Percentiles rank a stretch among this genome's conserved stretches.
These are phyloP conservation scores for Limnodromus scolopaceus DNA, from an alignment of 2,797 vertebrate species.

Conservation along the genomic window DNA sequence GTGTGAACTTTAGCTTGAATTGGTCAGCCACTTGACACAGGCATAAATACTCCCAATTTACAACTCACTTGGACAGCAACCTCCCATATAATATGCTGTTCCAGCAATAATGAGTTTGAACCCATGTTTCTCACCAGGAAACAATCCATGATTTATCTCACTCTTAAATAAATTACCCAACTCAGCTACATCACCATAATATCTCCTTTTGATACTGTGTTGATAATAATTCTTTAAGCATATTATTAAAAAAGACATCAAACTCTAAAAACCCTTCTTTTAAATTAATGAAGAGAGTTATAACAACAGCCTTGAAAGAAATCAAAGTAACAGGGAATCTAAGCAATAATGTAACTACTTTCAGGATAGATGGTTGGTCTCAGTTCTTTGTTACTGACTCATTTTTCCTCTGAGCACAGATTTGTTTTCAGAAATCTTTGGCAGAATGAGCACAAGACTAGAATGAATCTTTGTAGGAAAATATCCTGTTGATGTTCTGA, in stretches of 20 bases:
- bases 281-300: constrained; percentile 39
- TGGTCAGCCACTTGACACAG: neutral
- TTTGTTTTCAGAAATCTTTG: constrained; percentile 18
- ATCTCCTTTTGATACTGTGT: neutral
- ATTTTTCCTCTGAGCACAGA: constrained; percentile 12
- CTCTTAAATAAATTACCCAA: constrained; percentile 12
- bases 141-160: neutral
- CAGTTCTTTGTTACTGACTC: neutral
- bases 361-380: neutral
- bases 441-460: neutral
- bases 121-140: neutral
- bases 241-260: neutral
- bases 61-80: neutral
- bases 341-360: neutral
- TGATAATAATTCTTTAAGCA: constrained; percentile 12
- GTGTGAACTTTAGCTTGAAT: neutral
- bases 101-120: neutral
- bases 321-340: neutral
- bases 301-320: neutral
- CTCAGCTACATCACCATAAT: neutral
- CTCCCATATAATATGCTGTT: neutral
- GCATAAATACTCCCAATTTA: neutral
- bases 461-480: constrained; percentile 3
- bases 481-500: neutral
- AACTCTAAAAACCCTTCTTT: neutral